Evolutionary conservation across 2,113 vertebrate genomes (phyloP).

Genomic region (Saccopteryx leptura): DNA sequence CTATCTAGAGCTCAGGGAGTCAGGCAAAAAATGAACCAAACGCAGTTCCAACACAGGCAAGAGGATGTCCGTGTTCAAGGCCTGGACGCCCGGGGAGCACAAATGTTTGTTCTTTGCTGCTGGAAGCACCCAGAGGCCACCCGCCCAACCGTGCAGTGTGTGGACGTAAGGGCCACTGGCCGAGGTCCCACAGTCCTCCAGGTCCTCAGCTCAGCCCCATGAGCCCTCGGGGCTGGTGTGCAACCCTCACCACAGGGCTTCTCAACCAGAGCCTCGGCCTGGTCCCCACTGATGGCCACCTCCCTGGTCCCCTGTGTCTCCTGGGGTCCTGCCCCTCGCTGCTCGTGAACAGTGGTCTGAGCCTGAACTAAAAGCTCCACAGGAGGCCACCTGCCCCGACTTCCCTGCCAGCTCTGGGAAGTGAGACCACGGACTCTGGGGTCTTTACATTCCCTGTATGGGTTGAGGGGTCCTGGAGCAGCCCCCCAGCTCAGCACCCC

Average conservation of each 20-base stretch:
- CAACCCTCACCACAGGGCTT: no score
- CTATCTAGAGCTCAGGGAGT: neutral
- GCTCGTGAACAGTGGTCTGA: neutral
- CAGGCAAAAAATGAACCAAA: neutral
- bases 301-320: neutral
- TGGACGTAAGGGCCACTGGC: neutral
- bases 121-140: neutral
- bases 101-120: rapidly evolving
- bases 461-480: neutral
- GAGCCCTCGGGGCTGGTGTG: rapidly evolving
- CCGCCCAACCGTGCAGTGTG: rapidly evolving
- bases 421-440: neutral
- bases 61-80: neutral
- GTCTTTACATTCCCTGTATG: neutral
- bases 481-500: neutral
- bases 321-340: neutral
- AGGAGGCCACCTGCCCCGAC: neutral
- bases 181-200: neutral
- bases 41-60: rapidly evolving
- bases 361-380: neutral
- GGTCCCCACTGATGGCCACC: neutral
- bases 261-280: no score
- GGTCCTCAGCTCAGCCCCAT: neutral
- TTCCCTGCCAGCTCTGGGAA: neutral
- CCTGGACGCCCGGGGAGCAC: neutral